Base-by-base conservation (phyloP, 2,888 invertebrate species). In the Euphydryas editha region DNA sequence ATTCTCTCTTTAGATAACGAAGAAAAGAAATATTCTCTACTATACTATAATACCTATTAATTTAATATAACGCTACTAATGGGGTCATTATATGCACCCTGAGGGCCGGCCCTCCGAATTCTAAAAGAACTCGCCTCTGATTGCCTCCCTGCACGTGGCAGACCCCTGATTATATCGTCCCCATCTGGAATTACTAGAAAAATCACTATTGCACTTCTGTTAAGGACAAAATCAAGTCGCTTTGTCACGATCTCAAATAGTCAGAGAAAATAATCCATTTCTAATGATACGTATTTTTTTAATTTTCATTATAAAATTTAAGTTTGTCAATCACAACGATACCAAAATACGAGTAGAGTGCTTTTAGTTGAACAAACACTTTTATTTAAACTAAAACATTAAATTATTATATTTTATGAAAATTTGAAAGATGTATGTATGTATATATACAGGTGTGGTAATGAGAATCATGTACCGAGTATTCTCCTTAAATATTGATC, bases 91-190 rank as follows among this genome's bases (percentile, higher is more conserved):
- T 60, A 58, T 59, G 58, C 69, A 58, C 61, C 60, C 47, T 42
- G 61, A 47, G 63, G 20, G 62, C n/a, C 51, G 39, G 39, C 67
- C 65, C 59, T 59, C 62, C 30, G 24, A 51, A 69, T 65, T 59
- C 60, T 59, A 62, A 65, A 63, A 62, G 54, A 65, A 65, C 62
- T 54, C 36, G 54, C 54, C 30, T 54, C 54, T 47, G 61, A 67
- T 67, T 62, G 59, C 66, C 59, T 59, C 64, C 62, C 59, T 20
- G 59, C 67, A 67, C 62, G 62, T 60, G 62, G 62, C 67, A 13
- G 10, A 30, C 54, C 54, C 30, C 54, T 17, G 30, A 54, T 54
- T 54, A 54, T 13, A 51, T 30, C 54, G 17, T 47, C 54, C 54
- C 54, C 36, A 11, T 15, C 51, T 39, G n/a, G 60, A 51, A 60